phyloP scores from a whole-genome alignment of 2,113 vertebrate genomes.

The Xenotilapia caudafasciata region DNA sequence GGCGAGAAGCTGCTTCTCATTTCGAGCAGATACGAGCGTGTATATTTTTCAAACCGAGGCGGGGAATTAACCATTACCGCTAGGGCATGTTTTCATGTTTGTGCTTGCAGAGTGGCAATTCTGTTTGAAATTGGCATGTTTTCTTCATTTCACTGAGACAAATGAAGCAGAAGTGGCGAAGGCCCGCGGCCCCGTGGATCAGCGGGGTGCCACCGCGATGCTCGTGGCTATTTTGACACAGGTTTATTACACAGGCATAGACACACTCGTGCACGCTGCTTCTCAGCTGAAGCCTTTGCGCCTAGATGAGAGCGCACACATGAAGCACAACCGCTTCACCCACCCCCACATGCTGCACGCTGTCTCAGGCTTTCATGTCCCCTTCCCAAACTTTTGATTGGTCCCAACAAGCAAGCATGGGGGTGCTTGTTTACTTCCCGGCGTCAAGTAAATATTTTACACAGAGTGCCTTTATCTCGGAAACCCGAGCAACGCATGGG shows the following conservation, averaged over 20 bases:
- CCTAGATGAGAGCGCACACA: neutral
- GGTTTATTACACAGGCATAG: neutral
- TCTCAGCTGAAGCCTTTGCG: neutral
- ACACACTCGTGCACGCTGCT: neutral
- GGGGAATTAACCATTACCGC: neutral
- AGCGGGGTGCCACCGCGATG: neutral
- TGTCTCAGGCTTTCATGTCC: constrained; percentile 56
- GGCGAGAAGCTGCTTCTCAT: neutral
- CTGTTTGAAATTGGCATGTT: constrained; percentile 14
- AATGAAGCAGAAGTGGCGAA: neutral
- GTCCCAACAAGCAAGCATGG: constrained; percentile 54
- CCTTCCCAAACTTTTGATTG: constrained; percentile 53
- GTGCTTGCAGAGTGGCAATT: constrained; percentile 2
- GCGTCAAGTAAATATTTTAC: constrained; percentile 68
- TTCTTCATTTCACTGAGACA: constrained; percentile 14
- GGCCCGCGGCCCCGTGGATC: neutral
- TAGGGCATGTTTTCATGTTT: constrained; percentile 20
- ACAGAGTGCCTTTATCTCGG: constrained; percentile 32
- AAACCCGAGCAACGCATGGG: constrained; percentile 22
- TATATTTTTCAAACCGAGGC: neutral
- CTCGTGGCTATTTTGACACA: neutral
- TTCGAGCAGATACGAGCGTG: neutral
- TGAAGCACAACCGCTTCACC: neutral
- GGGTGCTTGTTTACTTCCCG: constrained; percentile 64
- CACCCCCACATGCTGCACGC: neutral